Base-by-base conservation (phyloP, 2,888 invertebrate species). In the Hypomecis atomaria region DNA sequence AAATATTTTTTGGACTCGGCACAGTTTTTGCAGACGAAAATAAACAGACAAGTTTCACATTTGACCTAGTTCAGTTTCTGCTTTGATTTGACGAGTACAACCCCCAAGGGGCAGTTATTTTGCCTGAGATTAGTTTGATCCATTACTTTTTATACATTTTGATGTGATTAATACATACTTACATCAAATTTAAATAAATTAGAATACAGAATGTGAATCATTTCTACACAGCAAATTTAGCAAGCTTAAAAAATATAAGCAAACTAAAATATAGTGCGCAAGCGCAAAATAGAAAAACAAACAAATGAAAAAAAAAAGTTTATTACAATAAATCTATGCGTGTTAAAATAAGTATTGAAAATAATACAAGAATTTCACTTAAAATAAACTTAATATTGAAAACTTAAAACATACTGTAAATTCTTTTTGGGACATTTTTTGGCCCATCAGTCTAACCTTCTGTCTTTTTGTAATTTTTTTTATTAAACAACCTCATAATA, bases 331-430 rank as follows among this genome's bases (percentile, higher is more conserved):
- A 62, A 69, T 64, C 70, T 66, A 65, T 66, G n/a, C n/a, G n/a
- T n/a, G 68, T 13, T 37, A 54, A 13, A 36, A 44, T 55, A 54
- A 42, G 37, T 55, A 62, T 62, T 57, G 54, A 65, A 74, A 75
- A 71, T 72, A 76, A 74, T 76, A 77, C 71, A 76, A 59, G 73
- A 73, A 64, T 62, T 69, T 63, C 62, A 68, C 71, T 67, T 67
- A 71, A 71, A 58, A 63, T 67, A 70, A 70, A 66, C 54, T 42
- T 49, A 49, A 36, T n/a, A n/a, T 62, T 61, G 33, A 44, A 58
- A 56, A 63, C 47, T 63, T 62, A 66, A 65, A n/a, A 65, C 4
- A 36, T 47, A 53, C 5, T 33, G 33, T 57, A 60, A 65, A 65
- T 53, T 61, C 53, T 42, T 61, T 57, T 52, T 40, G 57, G 48